These are phyloP conservation scores for Cyrtodaria siliqua DNA, from an alignment of 2,888 invertebrate genomes.

Conservation along the genomic window DNA sequence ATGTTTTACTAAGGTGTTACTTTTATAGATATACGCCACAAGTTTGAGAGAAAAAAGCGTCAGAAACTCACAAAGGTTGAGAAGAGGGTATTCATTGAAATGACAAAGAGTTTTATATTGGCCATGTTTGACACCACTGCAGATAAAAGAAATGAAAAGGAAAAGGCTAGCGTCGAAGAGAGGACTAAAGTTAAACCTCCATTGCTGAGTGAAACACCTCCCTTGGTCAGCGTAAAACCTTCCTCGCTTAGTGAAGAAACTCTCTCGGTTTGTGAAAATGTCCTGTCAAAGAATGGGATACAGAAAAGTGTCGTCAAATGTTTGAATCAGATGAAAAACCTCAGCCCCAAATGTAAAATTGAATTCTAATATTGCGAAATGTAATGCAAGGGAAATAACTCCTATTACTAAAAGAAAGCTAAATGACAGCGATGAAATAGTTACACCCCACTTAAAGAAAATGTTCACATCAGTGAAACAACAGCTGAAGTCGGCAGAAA, in stretches of 20 bases:
- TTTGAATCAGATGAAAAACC: too few species aligned
- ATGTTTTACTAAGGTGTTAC: too few species aligned
- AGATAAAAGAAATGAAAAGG: constrained; percentile 1
- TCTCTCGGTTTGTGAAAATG: too few species aligned
- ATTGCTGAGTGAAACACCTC: too few species aligned
- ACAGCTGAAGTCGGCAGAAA: constrained; percentile 34
- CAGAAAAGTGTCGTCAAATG: too few species aligned
- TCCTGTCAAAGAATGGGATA: too few species aligned
- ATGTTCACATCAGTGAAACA: constrained; percentile 12
- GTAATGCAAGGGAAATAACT: constrained; percentile 17
- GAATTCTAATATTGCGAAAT: too few species aligned
- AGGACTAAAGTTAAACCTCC: too few species aligned
- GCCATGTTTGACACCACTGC: constrained; percentile 48
- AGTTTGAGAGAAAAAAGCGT: constrained; percentile 75
- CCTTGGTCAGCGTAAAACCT: too few species aligned
- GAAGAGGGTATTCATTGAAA: constrained; percentile 70
- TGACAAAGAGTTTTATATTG: constrained; percentile 53
- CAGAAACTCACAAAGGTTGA: constrained; percentile 76
- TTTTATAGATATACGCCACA: constrained; percentile 78
- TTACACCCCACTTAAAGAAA: constrained; percentile 43
- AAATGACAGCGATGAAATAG: constrained; percentile 21
- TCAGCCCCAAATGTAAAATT: too few species aligned
- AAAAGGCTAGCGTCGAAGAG: constrained; percentile 15
- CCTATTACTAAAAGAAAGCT: constrained; percentile 48
- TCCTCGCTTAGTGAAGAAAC: too few species aligned